These are phyloP conservation scores for Acromyrmex charruanus DNA, from an alignment of 1,140 invertebrate species.

Conservation along the genomic window DNA sequence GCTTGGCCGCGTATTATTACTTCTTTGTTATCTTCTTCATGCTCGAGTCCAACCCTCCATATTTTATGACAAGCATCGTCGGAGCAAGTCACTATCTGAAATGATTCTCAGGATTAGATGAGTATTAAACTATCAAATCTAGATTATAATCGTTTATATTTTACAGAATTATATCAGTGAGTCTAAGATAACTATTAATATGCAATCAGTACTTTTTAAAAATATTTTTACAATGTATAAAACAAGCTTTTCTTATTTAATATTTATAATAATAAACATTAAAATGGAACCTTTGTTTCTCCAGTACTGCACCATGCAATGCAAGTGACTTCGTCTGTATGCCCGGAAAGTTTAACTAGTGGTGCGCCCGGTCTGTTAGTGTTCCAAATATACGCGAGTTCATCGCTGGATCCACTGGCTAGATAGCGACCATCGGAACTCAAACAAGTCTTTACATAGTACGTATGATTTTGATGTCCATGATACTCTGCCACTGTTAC, in stretches of 20 bases:
- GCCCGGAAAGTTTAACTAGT: conserved; percentile 90
- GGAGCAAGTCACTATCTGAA: conserved; percentile 91
- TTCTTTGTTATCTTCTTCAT: conserved; percentile 85
- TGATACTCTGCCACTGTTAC: conserved; percentile 82
- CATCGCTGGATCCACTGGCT: conserved; percentile 94
- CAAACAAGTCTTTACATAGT: conserved; percentile 93
- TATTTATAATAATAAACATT: conserved; percentile 6
- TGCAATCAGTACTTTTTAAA: too few species aligned
- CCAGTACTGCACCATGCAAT: conserved; percentile 91
- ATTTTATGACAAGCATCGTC: conserved; percentile 93
- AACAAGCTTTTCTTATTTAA: too few species aligned
- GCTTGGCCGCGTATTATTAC: conserved; percentile 87
- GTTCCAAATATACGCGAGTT: conserved; percentile 94
- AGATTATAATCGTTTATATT: conserved; percentile 17
- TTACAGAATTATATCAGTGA: not conserved
- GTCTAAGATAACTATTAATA: too few species aligned
- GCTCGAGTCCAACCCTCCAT: conserved; percentile 90
- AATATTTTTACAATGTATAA: too few species aligned
- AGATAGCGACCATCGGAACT: conserved; percentile 93
- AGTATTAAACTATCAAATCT: not conserved
- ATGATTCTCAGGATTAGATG: conserved; percentile 26
- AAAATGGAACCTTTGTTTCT: conserved; percentile 84
- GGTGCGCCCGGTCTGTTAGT: conserved; percentile 88
- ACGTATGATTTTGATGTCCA: conserved; percentile 92
- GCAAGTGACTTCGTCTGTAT: conserved; percentile 94